Base-by-base conservation (phyloP, 2,888 invertebrate genomes). In the Flexamia atlantica region DNA sequence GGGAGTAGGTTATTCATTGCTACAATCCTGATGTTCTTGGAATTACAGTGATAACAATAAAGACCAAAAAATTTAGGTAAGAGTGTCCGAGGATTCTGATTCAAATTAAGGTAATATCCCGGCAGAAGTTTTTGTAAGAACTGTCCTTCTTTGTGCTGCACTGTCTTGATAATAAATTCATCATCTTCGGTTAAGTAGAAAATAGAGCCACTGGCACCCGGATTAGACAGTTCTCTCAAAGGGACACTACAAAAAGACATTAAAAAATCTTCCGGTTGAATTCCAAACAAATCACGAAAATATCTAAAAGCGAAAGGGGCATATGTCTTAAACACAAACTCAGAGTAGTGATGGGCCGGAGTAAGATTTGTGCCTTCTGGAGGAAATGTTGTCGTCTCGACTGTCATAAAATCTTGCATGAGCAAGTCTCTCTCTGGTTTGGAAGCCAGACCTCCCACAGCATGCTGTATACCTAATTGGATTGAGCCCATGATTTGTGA, bases 1-100 rank as follows among this genome's bases (percentile, higher is more conserved):
- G 99, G 99, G 90, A 99, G 93, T 88, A 99, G 93, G 92, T 99
- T 99, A 93, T 99, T 99, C 99, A 99, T 99, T 86, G 99, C 98
- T 85, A 97, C 95, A 89, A 99, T 93, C 87, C 99, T 95, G 89
- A 99, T 98, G 91, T 99, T 99, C 93, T 99, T 99, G 89, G 98
- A 98, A 92, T 99, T 98, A 92, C 98, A 99, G 92, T 99, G 76
- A 76, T 76, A 76, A 28, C 74, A 76, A 76, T 76, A 76, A 0
- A 99, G 93, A 72, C 99, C 99, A 92, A 99, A 99, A 92, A 99
- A 99, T 91, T 99, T 99, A 88, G 99, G 99, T 90, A 99, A 92
- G 88, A 99, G 92, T 84, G 99, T 99, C 91, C 99, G 94, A 87
- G 99, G 99, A 93, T 99, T 99, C 94, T 99, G 98, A 92, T 97